Conservation (phyloP, 2,113 vertebrate genomes). For the Corythaixoides concolor region DNA sequence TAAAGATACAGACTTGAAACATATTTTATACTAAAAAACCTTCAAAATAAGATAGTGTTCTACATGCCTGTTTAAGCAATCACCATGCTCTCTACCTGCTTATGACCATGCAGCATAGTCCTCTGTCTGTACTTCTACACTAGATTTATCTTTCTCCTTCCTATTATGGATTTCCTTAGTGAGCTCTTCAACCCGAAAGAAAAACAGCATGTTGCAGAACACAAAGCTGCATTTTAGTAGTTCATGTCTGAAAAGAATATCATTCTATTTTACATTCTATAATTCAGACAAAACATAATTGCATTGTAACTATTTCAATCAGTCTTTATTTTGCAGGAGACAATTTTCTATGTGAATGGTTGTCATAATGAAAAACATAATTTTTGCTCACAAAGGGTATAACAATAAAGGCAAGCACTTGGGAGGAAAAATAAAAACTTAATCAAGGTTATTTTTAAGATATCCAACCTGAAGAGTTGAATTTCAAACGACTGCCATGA, state of each 20-base stretch:
- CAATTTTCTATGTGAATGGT: neutral
- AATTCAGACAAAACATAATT: neutral
- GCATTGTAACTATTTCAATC: neutral
- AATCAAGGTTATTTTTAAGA: neutral
- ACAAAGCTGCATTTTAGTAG: neutral
- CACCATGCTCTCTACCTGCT: slow-evolving; percentile 73
- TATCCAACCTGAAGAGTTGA: accelerated
- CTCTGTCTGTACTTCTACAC: slow-evolving; percentile 89
- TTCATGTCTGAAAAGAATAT: neutral
- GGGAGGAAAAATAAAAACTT: neutral
- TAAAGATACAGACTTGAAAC: neutral
- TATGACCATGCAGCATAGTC: slow-evolving; percentile 79
- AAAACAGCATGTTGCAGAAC: neutral
- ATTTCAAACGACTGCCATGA: neutral
- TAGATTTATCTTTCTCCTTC: slow-evolving; percentile 72
- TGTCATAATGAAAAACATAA: neutral
- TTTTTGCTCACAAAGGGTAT: neutral
- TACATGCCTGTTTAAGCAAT: neutral
- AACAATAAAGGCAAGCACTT: neutral
- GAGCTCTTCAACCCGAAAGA: slow-evolving; percentile 81
- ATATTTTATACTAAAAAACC: neutral
- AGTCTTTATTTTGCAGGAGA: neutral
- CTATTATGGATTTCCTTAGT: slow-evolving; percentile 80
- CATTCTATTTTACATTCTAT: neutral
- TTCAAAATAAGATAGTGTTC: neutral